These are phyloP conservation scores for Heliangelus exortis DNA, from an alignment of 2,797 vertebrate genomes.

Conservation along the genomic window DNA sequence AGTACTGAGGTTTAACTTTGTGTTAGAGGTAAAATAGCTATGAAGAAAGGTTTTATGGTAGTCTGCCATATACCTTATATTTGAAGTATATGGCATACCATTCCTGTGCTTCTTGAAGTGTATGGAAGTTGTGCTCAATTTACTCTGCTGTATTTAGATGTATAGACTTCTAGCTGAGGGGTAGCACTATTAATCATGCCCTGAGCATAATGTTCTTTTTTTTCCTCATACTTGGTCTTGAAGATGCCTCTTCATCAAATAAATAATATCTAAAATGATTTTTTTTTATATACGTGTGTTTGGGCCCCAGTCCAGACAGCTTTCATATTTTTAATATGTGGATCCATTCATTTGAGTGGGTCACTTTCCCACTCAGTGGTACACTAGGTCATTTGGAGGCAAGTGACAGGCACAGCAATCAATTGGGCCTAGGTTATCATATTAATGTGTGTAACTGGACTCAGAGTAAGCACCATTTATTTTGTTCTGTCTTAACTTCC, in stretches of 20 bases:
- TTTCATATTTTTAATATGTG: background rate
- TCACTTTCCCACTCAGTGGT: background rate
- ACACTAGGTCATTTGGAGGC: background rate
- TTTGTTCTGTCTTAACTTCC: background rate
- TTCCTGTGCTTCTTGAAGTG: background rate
- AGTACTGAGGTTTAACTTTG: background rate
- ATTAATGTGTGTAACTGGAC: background rate
- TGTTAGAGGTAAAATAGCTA: background rate
- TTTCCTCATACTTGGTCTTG: background rate
- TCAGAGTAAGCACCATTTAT: background rate
- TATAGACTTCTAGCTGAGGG: background rate
- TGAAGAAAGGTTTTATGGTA: background rate
- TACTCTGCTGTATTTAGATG: background rate
- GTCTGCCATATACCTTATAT: background rate
- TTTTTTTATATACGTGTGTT: background rate
- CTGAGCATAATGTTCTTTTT: background rate
- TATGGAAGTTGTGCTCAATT: background rate
- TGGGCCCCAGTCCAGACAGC: background rate
- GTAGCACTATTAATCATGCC: background rate
- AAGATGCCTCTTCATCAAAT: background rate
- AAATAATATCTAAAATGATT: background rate
- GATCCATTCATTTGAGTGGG: rapidly evolving
- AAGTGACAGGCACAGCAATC: background rate
- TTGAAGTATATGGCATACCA: background rate
- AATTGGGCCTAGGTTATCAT: background rate